These are phyloP conservation scores for Hoplostethus mediterraneus DNA, from an alignment of 2,797 vertebrate species.

Conservation along the genomic window DNA sequence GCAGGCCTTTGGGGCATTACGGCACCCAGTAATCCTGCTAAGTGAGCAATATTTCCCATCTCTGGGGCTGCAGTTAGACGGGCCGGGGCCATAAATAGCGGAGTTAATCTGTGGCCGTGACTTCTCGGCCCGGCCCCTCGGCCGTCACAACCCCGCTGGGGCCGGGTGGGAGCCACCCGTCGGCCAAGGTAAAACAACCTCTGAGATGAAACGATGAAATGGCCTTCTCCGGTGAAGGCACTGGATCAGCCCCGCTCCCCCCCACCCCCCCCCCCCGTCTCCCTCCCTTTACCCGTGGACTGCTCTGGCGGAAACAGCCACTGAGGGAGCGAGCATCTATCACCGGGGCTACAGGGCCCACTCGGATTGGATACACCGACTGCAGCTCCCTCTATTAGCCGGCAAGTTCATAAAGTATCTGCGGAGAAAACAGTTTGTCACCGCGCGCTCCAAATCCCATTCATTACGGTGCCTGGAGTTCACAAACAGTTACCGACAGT, in stretches of 20 bases:
- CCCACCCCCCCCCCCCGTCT: constrained; percentile 36
- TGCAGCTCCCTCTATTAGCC: constrained; percentile 37
- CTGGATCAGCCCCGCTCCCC: constrained; percentile 32
- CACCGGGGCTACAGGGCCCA: constrained; percentile 35
- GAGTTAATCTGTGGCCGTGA: constrained; percentile 86
- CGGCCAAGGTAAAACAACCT: constrained; percentile 78
- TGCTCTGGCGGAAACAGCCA: constrained; percentile 37
- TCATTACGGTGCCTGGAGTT: constrained; percentile 22
- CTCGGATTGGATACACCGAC: constrained; percentile 34
- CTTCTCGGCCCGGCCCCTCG: constrained; percentile 74
- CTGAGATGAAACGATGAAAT: constrained; percentile 61
- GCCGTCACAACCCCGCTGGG: constrained; percentile 68
- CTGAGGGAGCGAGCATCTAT: constrained; percentile 55
- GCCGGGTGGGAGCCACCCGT: constrained; percentile 65
- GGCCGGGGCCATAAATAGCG: constrained; percentile 83
- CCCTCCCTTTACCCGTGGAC: constrained; percentile 20
- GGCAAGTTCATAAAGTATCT: constrained; percentile 54
- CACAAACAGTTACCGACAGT: constrained; percentile 5
- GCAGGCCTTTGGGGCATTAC: constrained; percentile 88
- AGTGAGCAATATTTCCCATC: constrained; percentile 90
- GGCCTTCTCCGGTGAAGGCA: constrained; percentile 53
- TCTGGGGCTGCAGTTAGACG: constrained; percentile 84
- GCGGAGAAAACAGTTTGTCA: constrained; percentile 56
- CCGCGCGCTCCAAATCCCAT: constrained; percentile 16
- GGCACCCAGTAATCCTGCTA: constrained; percentile 89